A percentile compares a stretch with the other conserved stretches of the same genome.
These are phyloP conservation scores for Aethina tumida DNA, from an alignment of 1,140 invertebrate species.

Conservation along the genomic window DNA sequence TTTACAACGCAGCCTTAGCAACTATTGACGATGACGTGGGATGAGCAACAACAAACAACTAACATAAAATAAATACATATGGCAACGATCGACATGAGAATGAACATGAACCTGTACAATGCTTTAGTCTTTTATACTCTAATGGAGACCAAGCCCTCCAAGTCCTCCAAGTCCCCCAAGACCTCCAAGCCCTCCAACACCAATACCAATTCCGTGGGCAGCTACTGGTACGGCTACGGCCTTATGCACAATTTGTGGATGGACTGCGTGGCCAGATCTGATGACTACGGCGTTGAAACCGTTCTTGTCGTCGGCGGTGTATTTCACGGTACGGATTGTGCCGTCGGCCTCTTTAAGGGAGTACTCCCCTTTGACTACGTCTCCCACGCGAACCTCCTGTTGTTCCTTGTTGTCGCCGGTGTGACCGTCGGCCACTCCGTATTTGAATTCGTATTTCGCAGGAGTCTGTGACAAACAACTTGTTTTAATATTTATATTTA, in stretches of 20 bases:
- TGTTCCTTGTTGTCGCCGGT: constrained; percentile 55
- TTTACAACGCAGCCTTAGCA: too few species aligned
- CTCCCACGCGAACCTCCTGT: constrained; percentile 22
- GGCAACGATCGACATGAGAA: too few species aligned
- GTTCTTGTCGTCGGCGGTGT: constrained; percentile 29
- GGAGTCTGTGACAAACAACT: too few species aligned
- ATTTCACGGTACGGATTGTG: constrained; percentile 41
- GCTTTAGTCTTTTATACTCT: too few species aligned
- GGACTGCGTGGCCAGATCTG: constrained; percentile 7
- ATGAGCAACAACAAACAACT: too few species aligned
- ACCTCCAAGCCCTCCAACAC: too few species aligned
- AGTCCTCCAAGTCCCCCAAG: too few species aligned
- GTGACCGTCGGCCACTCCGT: constrained; percentile 57
- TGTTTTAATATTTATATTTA: too few species aligned
- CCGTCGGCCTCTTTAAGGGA: constrained; percentile 46
- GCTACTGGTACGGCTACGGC: neutral
- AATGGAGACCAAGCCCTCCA: too few species aligned
- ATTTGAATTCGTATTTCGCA: constrained; percentile 57
- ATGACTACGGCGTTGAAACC: constrained; percentile 11
- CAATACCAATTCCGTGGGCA: constrained; percentile 1
- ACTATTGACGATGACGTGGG: too few species aligned
- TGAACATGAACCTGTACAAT: too few species aligned
- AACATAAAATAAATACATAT: too few species aligned
- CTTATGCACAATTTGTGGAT: constrained; percentile 11
- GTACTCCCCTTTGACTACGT: constrained; percentile 36